phyloP scores from a whole-genome alignment of 2,113 vertebrate species.

The Candoia aspera region DNA sequence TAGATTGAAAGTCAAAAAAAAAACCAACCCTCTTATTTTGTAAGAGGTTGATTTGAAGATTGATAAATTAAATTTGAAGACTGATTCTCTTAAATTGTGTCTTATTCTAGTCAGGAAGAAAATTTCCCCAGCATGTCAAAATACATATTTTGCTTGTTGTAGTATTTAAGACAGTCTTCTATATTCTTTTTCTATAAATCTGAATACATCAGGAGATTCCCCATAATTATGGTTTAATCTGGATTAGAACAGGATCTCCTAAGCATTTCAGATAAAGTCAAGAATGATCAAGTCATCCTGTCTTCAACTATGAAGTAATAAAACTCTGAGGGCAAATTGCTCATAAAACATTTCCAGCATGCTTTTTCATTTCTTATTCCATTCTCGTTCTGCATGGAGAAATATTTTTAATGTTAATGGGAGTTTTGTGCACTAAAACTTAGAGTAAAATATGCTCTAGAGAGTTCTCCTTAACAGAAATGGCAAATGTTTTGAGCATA shows the following conservation, averaged over 20 bases:
- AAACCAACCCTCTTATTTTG: too few species aligned
- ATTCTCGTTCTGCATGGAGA: conserved; percentile 22
- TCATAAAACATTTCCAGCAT: not conserved
- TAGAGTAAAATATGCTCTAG: conserved; percentile 23
- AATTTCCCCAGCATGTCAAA: not conserved
- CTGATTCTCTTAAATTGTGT: not conserved
- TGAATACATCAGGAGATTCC: not conserved
- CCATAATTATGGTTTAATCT: conserved; percentile 6
- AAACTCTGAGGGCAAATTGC: conserved; percentile 25
- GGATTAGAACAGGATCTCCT: not conserved
- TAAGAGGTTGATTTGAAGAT: not conserved
- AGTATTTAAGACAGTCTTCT: not conserved
- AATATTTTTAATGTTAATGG: conserved; percentile 12
- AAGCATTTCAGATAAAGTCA: not conserved
- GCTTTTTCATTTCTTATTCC: conserved; percentile 21
- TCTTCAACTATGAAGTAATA: not conserved
- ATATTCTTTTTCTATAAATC: not conserved
- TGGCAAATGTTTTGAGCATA: not conserved
- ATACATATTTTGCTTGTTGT: not conserved
- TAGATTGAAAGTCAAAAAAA: too few species aligned
- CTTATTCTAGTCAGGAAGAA: too few species aligned
- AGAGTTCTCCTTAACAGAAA: conserved; percentile 26
- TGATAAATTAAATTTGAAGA: not conserved
- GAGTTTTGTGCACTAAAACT: conserved; percentile 28
- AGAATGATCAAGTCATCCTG: not conserved